Percentiles rank a stretch among this genome's conserved stretches.
These are phyloP conservation scores for Merodon equestris DNA, from an alignment of 2,888 invertebrate genomes.

Conservation along the genomic window DNA sequence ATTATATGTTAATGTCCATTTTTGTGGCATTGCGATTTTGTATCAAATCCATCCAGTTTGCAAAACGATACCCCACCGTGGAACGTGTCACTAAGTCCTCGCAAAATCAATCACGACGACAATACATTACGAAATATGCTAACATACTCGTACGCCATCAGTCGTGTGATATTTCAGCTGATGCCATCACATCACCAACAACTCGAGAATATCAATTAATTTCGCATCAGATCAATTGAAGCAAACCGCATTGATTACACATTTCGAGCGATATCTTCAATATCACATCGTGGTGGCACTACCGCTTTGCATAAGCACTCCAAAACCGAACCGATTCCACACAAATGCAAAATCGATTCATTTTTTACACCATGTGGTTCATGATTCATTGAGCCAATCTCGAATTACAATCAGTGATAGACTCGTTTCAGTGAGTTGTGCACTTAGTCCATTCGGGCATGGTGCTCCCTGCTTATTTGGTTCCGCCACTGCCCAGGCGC, in stretches of 20 bases:
- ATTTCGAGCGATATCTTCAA: slow-evolving; percentile 23
- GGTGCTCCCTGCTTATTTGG: slow-evolving; percentile 4
- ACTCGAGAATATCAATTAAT: slow-evolving; percentile 50
- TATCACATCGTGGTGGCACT: background rate
- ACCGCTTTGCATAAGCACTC: too few species aligned
- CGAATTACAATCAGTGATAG: slow-evolving; percentile 63
- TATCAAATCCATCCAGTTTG: too few species aligned
- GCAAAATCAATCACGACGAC: too few species aligned
- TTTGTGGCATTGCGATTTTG: too few species aligned
- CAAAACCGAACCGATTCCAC: slow-evolving; percentile 16
- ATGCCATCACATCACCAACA: slow-evolving; percentile 3
- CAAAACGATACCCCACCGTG: too few species aligned
- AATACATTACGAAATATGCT: slow-evolving; percentile 29
- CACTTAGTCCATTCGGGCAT: slow-evolving; percentile 34
- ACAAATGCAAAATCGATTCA: slow-evolving; percentile 30
- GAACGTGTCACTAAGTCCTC: too few species aligned
- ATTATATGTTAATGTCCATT: too few species aligned
- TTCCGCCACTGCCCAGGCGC: slow-evolving; percentile 21
- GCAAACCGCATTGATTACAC: slow-evolving; percentile 43
- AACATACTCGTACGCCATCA: background rate
- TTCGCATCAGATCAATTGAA: slow-evolving; percentile 49
- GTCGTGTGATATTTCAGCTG: slow-evolving; percentile 48
- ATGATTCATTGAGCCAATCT: slow-evolving; percentile 64
- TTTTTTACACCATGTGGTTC: slow-evolving; percentile 49
- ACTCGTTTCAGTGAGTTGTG: slow-evolving; percentile 57